Percentiles rank a stretch among this genome's conserved stretches.
phyloP scores from a whole-genome alignment of 37 sponge, comb jelly and placozoan genomes.

The Ephydatia muelleri region DNA sequence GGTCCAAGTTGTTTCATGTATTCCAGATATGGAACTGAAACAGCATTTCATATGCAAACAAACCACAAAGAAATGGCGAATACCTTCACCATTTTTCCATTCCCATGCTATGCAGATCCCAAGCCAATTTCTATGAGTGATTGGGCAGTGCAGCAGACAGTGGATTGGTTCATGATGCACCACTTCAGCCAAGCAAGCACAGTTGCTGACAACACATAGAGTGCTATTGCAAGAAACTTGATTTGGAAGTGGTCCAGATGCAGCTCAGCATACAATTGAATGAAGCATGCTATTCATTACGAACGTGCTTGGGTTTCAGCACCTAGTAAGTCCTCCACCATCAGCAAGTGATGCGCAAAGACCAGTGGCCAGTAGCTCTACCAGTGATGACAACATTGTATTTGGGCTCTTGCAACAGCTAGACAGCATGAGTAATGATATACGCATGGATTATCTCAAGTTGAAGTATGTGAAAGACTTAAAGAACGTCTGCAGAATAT shows the following conservation, averaged over 20 bases:
- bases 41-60: background rate
- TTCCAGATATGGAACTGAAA: background rate
- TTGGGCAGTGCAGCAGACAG: background rate
- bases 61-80: background rate
- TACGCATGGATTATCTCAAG: background rate
- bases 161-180: background rate
- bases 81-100: background rate
- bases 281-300: background rate
- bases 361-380: background rate
- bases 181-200: background rate
- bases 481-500: background rate
- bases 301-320: background rate
- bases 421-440: background rate
- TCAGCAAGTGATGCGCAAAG: background rate
- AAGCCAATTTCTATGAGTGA: background rate
- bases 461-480: background rate
- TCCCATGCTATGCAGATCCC: constrained; percentile 1
- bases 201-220: background rate
- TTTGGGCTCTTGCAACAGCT: constrained; percentile 1
- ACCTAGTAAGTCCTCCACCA: background rate
- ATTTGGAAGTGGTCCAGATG: background rate
- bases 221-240: constrained; percentile 1
- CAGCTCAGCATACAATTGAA: constrained; percentile 1
- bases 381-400: background rate
- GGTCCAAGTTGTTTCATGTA: background rate